Evolutionary conservation across 2,888 invertebrate species (phyloP).

Genomic region (Apotomis capreana): DNA sequence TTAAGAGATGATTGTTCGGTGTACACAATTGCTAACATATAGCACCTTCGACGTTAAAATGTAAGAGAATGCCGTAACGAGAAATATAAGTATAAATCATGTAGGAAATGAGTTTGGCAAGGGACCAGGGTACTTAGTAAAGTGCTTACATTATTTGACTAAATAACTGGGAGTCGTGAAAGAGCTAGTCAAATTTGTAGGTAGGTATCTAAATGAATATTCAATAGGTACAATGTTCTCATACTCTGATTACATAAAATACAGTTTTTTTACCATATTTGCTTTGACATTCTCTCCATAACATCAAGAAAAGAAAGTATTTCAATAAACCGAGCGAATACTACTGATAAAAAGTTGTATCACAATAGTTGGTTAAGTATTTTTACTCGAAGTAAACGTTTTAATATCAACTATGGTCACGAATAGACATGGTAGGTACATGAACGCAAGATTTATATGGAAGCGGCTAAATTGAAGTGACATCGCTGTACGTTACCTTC

Average conservation of each 20-base stretch:
- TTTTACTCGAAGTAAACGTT: constrained; percentile 33
- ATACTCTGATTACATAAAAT: constrained; percentile 9
- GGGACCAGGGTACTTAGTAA: constrained; percentile 19
- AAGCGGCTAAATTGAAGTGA: constrained; percentile 41
- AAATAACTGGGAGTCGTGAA: constrained; percentile 11
- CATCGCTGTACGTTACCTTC: constrained; percentile 35
- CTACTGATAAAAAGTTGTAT: constrained; percentile 60
- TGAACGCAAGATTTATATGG: constrained; percentile 32
- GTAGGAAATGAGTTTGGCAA: constrained; percentile 27
- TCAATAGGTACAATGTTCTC: constrained; percentile 5
- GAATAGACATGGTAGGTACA: constrained; percentile 9
- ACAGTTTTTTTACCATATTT: constrained; percentile 1
- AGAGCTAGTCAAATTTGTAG: constrained; percentile 6
- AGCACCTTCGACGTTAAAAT: constrained; percentile 38
- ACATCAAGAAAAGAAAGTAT: constrained; percentile 25
- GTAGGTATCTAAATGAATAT: constrained; percentile 15
- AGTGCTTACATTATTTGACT: constrained; percentile 7
- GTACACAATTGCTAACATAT: constrained; percentile 38
- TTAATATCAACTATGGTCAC: constrained; percentile 26
- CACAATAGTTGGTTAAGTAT: constrained; percentile 62
- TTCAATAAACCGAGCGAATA: constrained; percentile 51
- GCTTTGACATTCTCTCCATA: constrained; percentile 25
- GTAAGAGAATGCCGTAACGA: constrained; percentile 43
- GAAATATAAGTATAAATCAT: constrained; percentile 43
- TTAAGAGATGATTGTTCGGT: constrained; percentile 27